A percentile compares a stretch with the other conserved stretches of the same genome.
Conservation (phyloP, 2,113 vertebrate genomes). For the Petrocephalus zakoni region DNA sequence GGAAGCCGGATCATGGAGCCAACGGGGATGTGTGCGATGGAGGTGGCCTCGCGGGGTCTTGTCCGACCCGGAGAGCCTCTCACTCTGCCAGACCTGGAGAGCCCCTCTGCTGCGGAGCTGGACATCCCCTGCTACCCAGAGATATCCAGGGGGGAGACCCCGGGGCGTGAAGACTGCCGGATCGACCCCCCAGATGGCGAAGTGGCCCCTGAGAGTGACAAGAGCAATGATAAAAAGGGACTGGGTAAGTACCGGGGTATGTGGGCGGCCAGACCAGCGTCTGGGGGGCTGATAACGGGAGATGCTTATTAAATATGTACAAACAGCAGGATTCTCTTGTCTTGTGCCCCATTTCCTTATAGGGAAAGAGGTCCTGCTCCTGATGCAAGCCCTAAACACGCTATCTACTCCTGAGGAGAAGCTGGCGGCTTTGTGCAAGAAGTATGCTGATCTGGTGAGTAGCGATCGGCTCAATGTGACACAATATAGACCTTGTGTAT, state of each 20-base stretch:
- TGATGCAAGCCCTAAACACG: slow-evolving; percentile 95
- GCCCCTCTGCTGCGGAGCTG: slow-evolving; percentile 51
- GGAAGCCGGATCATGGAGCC: slow-evolving; percentile 66
- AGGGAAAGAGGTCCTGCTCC: slow-evolving; percentile 93
- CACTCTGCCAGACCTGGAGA: slow-evolving; percentile 51
- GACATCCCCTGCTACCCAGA: slow-evolving; percentile 53
- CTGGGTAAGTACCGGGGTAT: slow-evolving; percentile 64
- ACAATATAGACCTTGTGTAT: background rate
- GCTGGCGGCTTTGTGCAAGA: slow-evolving; percentile 95
- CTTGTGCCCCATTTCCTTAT: slow-evolving; percentile 35
- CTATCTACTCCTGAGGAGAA: slow-evolving; percentile 93
- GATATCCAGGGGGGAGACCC: slow-evolving; percentile 75
- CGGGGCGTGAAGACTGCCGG: slow-evolving; percentile 75
- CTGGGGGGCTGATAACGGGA: no score
- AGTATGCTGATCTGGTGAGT: slow-evolving; percentile 95
- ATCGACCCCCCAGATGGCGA: slow-evolving; percentile 76
- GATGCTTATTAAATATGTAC: no score
- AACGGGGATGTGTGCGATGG: slow-evolving; percentile 61
- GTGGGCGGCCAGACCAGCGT: background rate
- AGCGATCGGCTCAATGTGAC: no score
- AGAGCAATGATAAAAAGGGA: slow-evolving; percentile 71
- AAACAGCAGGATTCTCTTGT: background rate
- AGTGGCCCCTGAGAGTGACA: slow-evolving; percentile 68
- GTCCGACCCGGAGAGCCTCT: slow-evolving; percentile 57
- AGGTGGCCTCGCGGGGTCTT: slow-evolving; percentile 57